These are phyloP conservation scores for Drosophila lutescens DNA, from an alignment of 2,888 invertebrate genomes.

Conservation along the genomic window DNA sequence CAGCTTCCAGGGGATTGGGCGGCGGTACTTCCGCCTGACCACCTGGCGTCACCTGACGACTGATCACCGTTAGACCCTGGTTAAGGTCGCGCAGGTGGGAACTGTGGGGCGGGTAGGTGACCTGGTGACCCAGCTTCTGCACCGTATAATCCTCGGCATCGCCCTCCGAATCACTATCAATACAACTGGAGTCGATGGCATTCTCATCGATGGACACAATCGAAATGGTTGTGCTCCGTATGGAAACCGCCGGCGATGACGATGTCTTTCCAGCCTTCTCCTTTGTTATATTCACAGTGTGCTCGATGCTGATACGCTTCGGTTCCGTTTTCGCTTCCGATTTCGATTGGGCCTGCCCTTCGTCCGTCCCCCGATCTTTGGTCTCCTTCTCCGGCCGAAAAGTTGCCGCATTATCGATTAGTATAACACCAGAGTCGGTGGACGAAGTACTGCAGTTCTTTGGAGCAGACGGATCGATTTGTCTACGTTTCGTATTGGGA, in stretches of 20 bases:
- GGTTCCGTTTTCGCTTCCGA: slow-evolving; percentile 25
- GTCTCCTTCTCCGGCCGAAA: slow-evolving; percentile 43
- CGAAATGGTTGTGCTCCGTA: slow-evolving; percentile 82
- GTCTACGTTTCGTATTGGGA: slow-evolving; percentile 43
- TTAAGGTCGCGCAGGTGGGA: slow-evolving; percentile 63
- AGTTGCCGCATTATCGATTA: slow-evolving; percentile 72
- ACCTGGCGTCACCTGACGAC: slow-evolving; percentile 66
- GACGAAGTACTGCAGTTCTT: slow-evolving; percentile 80
- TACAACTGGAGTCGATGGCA: slow-evolving; percentile 81
- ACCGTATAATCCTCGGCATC: slow-evolving; percentile 78
- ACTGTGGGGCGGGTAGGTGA: slow-evolving; percentile 70
- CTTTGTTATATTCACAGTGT: slow-evolving; percentile 57
- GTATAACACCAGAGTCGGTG: slow-evolving; percentile 82
- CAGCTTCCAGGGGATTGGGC: slow-evolving; percentile 27
- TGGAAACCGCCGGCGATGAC: slow-evolving; percentile 78
- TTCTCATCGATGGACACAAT: slow-evolving; percentile 82
- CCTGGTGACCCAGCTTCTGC: slow-evolving; percentile 82
- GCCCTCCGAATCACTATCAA: slow-evolving; percentile 81
- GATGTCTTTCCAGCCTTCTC: slow-evolving; percentile 8
- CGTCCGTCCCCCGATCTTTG: slow-evolving; percentile 48
- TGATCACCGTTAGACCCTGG: slow-evolving; percentile 74
- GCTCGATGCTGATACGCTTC: slow-evolving; percentile 67
- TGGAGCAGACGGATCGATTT: slow-evolving; percentile 57
- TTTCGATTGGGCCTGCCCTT: slow-evolving; percentile 14
- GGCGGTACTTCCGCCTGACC: slow-evolving; percentile 18